A percentile compares a stretch with the other conserved stretches of the same genome.
Conservation (phyloP, 2,113 vertebrate species). For the Rhinopomastus cyanomelas region DNA sequence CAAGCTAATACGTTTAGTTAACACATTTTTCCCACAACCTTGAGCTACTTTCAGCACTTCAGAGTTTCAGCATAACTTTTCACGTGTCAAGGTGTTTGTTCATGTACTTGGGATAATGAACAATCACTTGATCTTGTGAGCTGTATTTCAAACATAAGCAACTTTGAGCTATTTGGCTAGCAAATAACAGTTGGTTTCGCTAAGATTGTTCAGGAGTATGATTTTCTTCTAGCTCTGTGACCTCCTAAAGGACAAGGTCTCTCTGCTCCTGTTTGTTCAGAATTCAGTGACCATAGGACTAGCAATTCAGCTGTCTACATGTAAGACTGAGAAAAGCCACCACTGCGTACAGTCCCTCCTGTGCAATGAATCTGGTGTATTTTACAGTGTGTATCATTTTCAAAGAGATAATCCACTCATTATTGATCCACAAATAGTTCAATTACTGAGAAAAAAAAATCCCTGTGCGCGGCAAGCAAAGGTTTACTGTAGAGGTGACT, state of each 20-base stretch:
- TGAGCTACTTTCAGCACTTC: neutral
- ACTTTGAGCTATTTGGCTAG: neutral
- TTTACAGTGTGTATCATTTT: neutral
- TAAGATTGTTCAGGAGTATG: neutral
- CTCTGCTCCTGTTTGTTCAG: neutral
- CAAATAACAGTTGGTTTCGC: neutral
- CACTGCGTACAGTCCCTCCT: neutral
- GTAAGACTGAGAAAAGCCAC: neutral
- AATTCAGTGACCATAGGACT: neutral
- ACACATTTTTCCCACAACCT: neutral
- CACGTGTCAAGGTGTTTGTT: neutral
- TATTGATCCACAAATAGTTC: neutral
- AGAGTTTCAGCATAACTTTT: neutral
- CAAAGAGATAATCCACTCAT: neutral
- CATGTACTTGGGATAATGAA: neutral
- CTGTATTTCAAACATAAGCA: neutral
- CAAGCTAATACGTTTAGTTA: neutral
- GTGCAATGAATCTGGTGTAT: neutral
- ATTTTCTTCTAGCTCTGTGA: neutral
- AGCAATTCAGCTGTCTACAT: neutral
- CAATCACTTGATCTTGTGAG: neutral
- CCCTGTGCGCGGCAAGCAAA: accelerated
- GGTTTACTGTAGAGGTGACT: neutral
- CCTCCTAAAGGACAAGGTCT: neutral
- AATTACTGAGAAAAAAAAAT: neutral